phyloP scores from a whole-genome alignment of 2,113 vertebrate genomes.

The Ictalurus furcatus region DNA sequence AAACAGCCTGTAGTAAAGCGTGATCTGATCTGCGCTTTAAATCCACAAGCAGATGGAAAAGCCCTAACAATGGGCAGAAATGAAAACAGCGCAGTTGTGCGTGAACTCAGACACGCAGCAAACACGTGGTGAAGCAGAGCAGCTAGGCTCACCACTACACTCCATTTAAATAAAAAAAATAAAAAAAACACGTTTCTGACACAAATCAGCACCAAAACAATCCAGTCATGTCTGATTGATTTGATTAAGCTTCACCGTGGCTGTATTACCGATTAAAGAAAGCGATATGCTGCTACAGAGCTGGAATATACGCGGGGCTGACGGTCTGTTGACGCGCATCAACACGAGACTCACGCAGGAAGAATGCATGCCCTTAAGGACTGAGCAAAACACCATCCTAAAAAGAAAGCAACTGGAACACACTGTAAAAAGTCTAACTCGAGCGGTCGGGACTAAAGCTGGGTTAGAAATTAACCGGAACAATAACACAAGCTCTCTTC shows the following conservation, averaged over 20 bases:
- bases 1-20: neutral
- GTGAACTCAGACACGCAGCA: constrained; percentile 7
- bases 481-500: neutral
- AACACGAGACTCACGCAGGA: constrained; percentile 1
- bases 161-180: too few species aligned
- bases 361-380: constrained; percentile 12
- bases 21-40: neutral
- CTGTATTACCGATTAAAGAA: neutral
- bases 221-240: neutral
- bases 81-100: constrained; percentile 11
- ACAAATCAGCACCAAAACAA: neutral
- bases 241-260: neutral
- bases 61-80: constrained; percentile 12
- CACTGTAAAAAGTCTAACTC: too few species aligned
- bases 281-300: too few species aligned
- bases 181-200: neutral
- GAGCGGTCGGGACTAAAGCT: neutral
- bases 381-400: too few species aligned
- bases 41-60: neutral
- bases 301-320: neutral
- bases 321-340: neutral
- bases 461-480: constrained; percentile 29
- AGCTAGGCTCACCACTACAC: neutral
- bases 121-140: constrained; percentile 32
- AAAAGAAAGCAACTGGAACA: too few species aligned